Base-by-base conservation (phyloP, 2,113 vertebrate species). In the Albula glossodonta region DNA sequence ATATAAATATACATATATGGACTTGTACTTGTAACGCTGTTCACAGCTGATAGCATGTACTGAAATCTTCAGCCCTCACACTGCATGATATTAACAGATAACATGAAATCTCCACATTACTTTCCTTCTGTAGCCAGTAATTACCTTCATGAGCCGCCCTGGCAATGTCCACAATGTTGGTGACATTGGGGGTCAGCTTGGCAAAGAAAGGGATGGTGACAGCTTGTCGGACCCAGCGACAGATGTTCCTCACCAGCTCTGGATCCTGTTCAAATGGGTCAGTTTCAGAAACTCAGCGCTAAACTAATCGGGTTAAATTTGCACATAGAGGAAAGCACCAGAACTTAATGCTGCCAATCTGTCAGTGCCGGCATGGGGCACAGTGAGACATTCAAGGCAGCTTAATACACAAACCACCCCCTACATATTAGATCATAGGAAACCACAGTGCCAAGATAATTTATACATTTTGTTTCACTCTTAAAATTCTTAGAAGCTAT, bases 161-260 rank as follows among this genome's bases (percentile, higher is more conserved):
- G 53, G 97, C 98, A 31, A 99, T 98, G 93, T 96, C 97, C 84
- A 98, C 96, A 81, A 98, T 96, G 90, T 97, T 95, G 81, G 97
- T 98, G 88, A 99, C 97, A 88, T 99, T 99, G 90, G 98, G 97
- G 91, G 98, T 99, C 95, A 99, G 93, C 90, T 99, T 99, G 96
- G 98, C 98, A 93, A 99, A 99, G 94, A 99, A 99, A 0, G 98
- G 97, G 91, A 99, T 93, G 89, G 74, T 95, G 93, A 96, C 92
- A 93, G 98, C 96, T 93, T 96, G 96, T 85, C 97, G 96, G 87
- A 99, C 96, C 98, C 98, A 99, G 83, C 96, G 96, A 90, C 98
- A 99, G 95, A 97, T 98, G 97, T 97, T 97, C 82, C 94, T 92
- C 87, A 97, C 96, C 92, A 96, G 92, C 88, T 97, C 96, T 95